These are phyloP conservation scores for Mustela nigripes DNA, from an alignment of 2,113 vertebrate genomes.

Conservation along the genomic window DNA sequence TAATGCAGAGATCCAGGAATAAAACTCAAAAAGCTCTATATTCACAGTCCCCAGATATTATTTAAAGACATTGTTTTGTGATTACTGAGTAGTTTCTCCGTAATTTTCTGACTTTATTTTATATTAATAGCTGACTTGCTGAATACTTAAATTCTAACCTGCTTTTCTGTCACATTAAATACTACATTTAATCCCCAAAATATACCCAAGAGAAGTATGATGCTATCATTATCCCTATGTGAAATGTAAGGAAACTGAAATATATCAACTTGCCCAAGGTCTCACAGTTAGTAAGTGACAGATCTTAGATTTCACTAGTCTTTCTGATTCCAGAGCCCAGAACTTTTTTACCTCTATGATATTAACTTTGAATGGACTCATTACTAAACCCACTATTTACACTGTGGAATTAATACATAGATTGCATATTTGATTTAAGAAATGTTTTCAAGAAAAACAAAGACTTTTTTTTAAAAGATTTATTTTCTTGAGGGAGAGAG, in stretches of 20 bases:
- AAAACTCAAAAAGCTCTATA: neutral
- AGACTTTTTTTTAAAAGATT: neutral
- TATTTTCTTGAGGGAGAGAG: neutral
- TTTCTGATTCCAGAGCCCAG: neutral
- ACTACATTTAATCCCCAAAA: neutral
- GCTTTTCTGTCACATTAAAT: neutral
- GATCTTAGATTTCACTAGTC: neutral
- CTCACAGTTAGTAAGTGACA: neutral
- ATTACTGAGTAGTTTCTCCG: neutral
- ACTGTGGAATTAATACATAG: neutral
- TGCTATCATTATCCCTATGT: neutral
- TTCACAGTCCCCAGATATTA: neutral
- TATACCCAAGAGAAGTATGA: neutral
- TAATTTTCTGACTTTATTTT: constrained; percentile 9
- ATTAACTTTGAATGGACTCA: neutral
- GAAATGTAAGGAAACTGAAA: neutral
- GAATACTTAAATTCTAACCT: neutral
- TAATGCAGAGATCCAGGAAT: neutral
- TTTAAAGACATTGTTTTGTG: neutral
- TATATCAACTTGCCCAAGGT: neutral
- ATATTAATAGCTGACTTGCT: neutral
- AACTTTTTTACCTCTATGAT: neutral
- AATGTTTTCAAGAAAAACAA: constrained; percentile 41
- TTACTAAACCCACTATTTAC: neutral
- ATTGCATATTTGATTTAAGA: neutral